Evolutionary conservation across 2,797 vertebrate genomes (phyloP), one percentile per base, ranked within the genome.

Genomic region (Syncerus caffer): DNA sequence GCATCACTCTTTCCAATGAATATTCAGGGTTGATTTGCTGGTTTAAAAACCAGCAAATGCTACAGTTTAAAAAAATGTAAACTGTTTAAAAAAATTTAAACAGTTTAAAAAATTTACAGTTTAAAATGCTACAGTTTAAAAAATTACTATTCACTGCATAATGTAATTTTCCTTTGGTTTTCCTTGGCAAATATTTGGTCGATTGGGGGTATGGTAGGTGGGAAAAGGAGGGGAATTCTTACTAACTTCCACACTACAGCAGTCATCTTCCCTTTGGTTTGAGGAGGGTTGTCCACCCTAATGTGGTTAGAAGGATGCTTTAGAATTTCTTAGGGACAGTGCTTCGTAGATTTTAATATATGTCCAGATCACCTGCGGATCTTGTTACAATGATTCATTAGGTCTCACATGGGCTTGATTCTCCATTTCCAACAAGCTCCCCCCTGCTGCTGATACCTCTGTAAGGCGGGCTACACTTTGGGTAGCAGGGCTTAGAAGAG

Each of bases 11-110:
- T 74, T 27, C 23, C 71, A 45, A 27, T 74, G 71, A 74, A 14
- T 74, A 74, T 74, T 74, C 71, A 45, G 23, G 71, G 38, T 96
- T 86, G 85, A 55, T 89, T 85, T 85, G 82, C 89, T 96, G 86
- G 95, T 38, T 74, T 60, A 34, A 34, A 34, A n/a, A n/a, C n/a
- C n/a, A n/a, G n/a, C n/a, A n/a, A n/a, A n/a, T n/a, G n/a, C n/a
- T n/a, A n/a, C n/a, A n/a, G n/a, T n/a, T n/a, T n/a, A n/a, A n/a
- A n/a, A n/a, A n/a, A n/a, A n/a, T n/a, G n/a, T n/a, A n/a, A n/a
- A n/a, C n/a, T n/a, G n/a, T n/a, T 34, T 34, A 34, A 34, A 34
- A 34, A 34, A 34, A 34, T 34, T 34, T 34, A 34, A 34, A 34
- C 34, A 34, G 34, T 34, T 34, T 34, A 34, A 34, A 34, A 34